Evolutionary conservation across 2,113 vertebrate species (phyloP), one percentile per base, ranked within the genome.

Genomic region (Illadopsis cleaveri): DNA sequence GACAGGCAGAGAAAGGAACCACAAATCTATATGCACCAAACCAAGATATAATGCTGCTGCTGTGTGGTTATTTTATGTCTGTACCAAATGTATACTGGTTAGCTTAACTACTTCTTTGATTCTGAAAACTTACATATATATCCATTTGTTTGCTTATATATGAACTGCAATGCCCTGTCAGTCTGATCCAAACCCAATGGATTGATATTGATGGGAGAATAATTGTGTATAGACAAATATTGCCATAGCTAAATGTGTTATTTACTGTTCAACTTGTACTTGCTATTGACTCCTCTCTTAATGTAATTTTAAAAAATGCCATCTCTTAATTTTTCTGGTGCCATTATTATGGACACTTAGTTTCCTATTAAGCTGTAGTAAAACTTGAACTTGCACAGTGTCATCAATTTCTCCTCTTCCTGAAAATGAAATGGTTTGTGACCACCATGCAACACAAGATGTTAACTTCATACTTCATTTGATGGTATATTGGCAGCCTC

Each of bases 391-490:
- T 40, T 88, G 31, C 38, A 73, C 17, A 27, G 9, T 48, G n/a
- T n/a, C 51, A 92, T 28, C 47, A 47, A 12, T 73, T 90, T 85
- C 48, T 89, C 12, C 40, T 70, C 28, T 70, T 66, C 33, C 56
- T 44, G 21, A 47, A 75, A 86, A 92, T 66, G 42, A 9, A 25
- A 13, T 31, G 25, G 44, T 66, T 94, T 91, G 68, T 1, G 2
- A 53, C 20, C 47, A 73, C 11, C 17, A 51, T 1, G 2, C 22
- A 45, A 77, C 54, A 75, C 27, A 77, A 86, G n/a, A 47, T 64
- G 62, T 77, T 93, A 96, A 92, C 37, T 82, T 82, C 54, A 47
- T 91, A 62, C 35, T 90, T 91, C 30, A 50, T 86, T 80, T 60
- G 60, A 87, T 81, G 45, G 28, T 54, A 28, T 15, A 56, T 12